These are phyloP conservation scores for Anastrepha obliqua DNA, from an alignment of 1,140 invertebrate genomes.

Conservation along the genomic window DNA sequence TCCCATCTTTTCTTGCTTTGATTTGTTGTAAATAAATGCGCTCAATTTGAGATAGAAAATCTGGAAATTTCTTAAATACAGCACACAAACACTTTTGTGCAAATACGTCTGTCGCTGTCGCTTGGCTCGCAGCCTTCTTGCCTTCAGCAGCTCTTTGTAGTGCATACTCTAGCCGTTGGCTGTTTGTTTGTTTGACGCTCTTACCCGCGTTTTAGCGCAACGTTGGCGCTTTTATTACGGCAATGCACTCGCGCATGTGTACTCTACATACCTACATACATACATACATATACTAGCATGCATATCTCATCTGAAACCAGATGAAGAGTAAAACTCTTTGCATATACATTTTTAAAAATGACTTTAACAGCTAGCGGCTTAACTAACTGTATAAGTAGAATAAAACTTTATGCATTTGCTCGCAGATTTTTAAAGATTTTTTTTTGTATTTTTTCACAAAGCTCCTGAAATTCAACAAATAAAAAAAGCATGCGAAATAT, in stretches of 20 bases:
- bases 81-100: not conserved
- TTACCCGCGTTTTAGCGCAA: not conserved
- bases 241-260: not conserved
- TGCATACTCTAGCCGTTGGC: not conserved
- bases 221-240: not conserved
- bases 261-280: not conserved
- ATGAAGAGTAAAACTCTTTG: conserved; percentile 26
- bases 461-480: not conserved
- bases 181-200: not conserved
- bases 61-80: conserved; percentile 27
- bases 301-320: not conserved
- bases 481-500: not conserved
- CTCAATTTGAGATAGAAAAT: conserved; percentile 29
- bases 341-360: not conserved
- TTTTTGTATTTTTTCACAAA: not conserved
- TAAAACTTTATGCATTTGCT: not conserved
- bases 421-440: conserved; percentile 2
- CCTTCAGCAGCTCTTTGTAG: not conserved
- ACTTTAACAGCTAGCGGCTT: not conserved
- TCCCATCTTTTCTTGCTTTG: too few relatives aligned
- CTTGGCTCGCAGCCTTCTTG: not conserved
- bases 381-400: not conserved
- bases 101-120: not conserved
- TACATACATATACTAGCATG: not conserved
- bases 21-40: too few relatives aligned